These are phyloP conservation scores for Myiotriccus ornatus DNA, from an alignment of 2,797 vertebrate genomes.

Conservation along the genomic window DNA sequence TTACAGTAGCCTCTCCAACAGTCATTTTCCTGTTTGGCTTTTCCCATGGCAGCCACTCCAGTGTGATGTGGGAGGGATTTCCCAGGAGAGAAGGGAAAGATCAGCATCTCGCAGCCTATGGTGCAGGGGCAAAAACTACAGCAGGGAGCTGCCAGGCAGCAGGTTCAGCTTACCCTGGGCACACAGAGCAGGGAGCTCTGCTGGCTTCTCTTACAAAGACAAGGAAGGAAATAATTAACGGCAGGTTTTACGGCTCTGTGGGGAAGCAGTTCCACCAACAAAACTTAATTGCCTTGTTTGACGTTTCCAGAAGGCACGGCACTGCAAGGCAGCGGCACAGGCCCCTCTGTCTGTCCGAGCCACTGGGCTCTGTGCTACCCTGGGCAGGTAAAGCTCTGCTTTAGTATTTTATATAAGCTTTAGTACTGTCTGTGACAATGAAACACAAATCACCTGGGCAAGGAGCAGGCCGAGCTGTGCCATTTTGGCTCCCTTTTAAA, in stretches of 20 bases:
- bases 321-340: accelerated
- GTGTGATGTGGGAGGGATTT: not conserved
- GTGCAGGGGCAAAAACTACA: accelerated
- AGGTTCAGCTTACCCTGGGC: accelerated
- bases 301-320: not conserved
- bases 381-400: not conserved
- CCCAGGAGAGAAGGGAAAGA: not conserved
- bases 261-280: not conserved
- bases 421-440: accelerated
- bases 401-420: not conserved
- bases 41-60: not conserved
- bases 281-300: not conserved
- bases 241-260: not conserved
- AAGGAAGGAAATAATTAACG: not conserved
- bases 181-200: accelerated
- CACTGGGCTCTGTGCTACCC: not conserved
- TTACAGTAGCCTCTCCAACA: accelerated
- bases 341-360: not conserved
- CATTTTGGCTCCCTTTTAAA: not conserved
- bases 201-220: not conserved
- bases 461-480: not conserved
- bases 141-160: accelerated
- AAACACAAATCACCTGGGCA: accelerated
- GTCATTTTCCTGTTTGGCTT: accelerated
- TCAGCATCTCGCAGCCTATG: accelerated